Percentiles rank a stretch among this genome's conserved stretches.
Evolutionary conservation across 2,888 invertebrate species (phyloP).

Genomic region (Drosophila trichaetosa): DNA sequence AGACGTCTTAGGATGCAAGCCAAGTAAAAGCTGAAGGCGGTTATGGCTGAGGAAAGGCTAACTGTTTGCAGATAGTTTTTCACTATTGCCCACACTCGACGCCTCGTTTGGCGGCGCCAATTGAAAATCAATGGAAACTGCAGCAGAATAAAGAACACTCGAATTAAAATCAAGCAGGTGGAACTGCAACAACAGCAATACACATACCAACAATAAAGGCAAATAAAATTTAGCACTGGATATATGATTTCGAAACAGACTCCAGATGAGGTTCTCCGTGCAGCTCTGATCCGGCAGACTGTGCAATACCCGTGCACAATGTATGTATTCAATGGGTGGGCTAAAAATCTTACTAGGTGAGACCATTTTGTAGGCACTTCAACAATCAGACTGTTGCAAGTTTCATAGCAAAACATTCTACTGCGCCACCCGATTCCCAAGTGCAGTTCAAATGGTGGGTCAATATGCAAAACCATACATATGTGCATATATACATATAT

Average conservation of each 20-base stretch:
- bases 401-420: background rate
- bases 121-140: constrained; percentile 59
- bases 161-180: background rate
- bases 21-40: constrained; percentile 40
- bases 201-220: constrained; percentile 58
- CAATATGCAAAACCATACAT: background rate
- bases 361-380: constrained; percentile 41
- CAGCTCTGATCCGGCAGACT: constrained; percentile 53
- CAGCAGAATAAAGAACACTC: background rate
- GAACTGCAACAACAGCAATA: background rate
- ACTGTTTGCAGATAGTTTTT: constrained; percentile 47
- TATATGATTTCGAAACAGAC: constrained; percentile 63
- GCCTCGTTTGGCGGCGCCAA: constrained; percentile 29
- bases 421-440: background rate
- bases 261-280: constrained; percentile 59
- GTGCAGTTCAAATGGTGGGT: background rate
- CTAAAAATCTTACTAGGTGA: constrained; percentile 52
- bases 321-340: constrained; percentile 35
- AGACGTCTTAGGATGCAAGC: constrained; percentile 48
- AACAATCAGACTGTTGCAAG: constrained; percentile 20
- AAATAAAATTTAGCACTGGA: constrained; percentile 59
- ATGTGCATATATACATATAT: background rate
- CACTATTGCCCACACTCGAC: constrained; percentile 8
- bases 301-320: constrained; percentile 47
- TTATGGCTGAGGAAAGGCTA: constrained; percentile 36